phyloP scores from a whole-genome alignment of 2,113 vertebrate species.

The Perognathus longimembris region DNA sequence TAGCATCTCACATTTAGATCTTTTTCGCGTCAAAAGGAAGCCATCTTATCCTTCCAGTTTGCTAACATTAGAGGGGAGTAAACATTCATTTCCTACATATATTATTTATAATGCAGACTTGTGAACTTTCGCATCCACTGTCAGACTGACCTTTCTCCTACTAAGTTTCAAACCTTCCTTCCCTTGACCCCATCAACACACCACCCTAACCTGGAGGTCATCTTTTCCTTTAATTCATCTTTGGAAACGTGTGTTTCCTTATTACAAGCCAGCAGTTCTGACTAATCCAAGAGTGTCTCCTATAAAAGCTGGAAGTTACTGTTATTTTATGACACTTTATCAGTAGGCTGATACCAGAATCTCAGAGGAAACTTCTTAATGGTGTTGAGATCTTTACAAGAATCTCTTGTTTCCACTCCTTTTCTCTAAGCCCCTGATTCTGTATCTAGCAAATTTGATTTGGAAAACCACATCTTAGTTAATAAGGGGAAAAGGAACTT shows the following conservation, averaged over 20 bases:
- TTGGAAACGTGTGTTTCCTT: constrained; percentile 58
- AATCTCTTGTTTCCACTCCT: constrained; percentile 70
- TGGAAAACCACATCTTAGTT: constrained; percentile 1
- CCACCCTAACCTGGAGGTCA: constrained; percentile 58
- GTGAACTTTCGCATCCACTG: constrained; percentile 69
- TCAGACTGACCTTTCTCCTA: constrained; percentile 57
- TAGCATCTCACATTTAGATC: constrained; percentile 83
- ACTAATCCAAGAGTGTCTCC: constrained; percentile 49
- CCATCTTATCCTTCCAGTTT: constrained; percentile 82
- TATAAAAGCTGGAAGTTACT: constrained; percentile 71
- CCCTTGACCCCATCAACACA: constrained; percentile 67
- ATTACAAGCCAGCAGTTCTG: constrained; percentile 59
- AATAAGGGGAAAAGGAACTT: neutral
- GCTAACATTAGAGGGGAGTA: constrained; percentile 80
- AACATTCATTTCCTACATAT: constrained; percentile 86
- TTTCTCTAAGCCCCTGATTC: neutral
- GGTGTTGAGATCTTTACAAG: constrained; percentile 31
- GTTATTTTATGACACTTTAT: constrained; percentile 78
- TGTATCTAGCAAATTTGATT: constrained; percentile 31
- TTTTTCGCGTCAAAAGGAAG: constrained; percentile 86
- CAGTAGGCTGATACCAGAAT: neutral
- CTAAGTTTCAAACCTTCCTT: constrained; percentile 47
- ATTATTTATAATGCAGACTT: constrained; percentile 74
- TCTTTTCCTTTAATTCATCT: constrained; percentile 77
- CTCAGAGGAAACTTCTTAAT: constrained; percentile 70